phyloP scores from a whole-genome alignment of 1,140 invertebrate species.

The Drosophila tani region DNA sequence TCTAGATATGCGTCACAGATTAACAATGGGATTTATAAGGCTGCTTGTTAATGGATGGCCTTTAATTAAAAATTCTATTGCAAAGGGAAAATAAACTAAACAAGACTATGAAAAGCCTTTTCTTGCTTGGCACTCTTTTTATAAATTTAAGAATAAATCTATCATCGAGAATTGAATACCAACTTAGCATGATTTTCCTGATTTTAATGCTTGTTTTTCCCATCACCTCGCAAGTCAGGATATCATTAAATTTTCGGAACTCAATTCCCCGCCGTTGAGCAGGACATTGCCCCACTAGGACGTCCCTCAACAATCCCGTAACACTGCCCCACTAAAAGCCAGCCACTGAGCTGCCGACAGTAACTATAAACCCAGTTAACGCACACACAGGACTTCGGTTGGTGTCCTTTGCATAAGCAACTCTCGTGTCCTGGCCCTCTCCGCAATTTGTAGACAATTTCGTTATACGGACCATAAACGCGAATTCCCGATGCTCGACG shows the following conservation, averaged over 20 bases:
- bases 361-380: slow-evolving; percentile 57
- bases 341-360: slow-evolving; percentile 42
- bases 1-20: background rate
- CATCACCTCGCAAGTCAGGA: background rate
- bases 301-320: slow-evolving; percentile 4
- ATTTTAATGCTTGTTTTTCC: background rate
- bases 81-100: too few species aligned
- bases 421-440: slow-evolving; percentile 8
- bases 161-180: background rate
- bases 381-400: slow-evolving; percentile 16
- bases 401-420: slow-evolving; percentile 49
- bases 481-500: slow-evolving; percentile 62
- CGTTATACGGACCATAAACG: slow-evolving; percentile 66
- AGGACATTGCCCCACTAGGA: slow-evolving; percentile 5
- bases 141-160: background rate
- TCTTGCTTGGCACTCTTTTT: too few species aligned
- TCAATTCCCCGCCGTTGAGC: background rate
- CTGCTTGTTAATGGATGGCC: background rate
- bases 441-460: slow-evolving; percentile 68
- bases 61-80: background rate
- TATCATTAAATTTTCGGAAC: slow-evolving; percentile 14
- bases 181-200: background rate
- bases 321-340: slow-evolving; percentile 39
- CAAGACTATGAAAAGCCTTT: background rate
- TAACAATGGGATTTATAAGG: background rate